Base-by-base conservation (phyloP, 2,888 invertebrate genomes). In the Myathropa florea region DNA sequence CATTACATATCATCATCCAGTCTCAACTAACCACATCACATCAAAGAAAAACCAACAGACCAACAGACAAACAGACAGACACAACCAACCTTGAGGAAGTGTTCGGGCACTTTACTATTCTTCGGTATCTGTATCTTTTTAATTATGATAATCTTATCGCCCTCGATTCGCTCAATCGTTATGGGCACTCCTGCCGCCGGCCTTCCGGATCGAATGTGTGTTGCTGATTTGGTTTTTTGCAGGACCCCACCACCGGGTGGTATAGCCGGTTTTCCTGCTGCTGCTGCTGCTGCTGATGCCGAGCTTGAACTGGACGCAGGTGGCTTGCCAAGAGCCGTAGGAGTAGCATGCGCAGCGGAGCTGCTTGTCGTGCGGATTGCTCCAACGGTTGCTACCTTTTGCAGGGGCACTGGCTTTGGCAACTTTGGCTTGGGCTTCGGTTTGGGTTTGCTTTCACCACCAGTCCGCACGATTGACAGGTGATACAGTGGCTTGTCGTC, bases 101-200 rank as follows among this genome's bases (percentile, higher is more conserved):
- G 90, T 57, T 91, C 92, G 89, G 92, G 92, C 83, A 92, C 89
- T 92, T 92, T 92, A 88, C 92, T 91, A 89, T 92, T 92, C 89
- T 93, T 92, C 71, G 92, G 93, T 73, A 92, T 90, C 59, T 91
- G 90, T 79, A 93, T 91, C 89, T 92, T 92, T 89, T 93, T 92
- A 77, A 93, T 93, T 68, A 93, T 92, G 33, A 93, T 92, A 60
- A 93, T 93, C 89, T 93, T 93, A 89, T 93, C 93, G 77, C 93
- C 93, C 89, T 92, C 93, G 89, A 93, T 92, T 87, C 90, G 92
- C 75, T 93, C 92, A 73, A 93, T 92, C 4, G 92, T 93, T 79
- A 93, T 92, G 18, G 92, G 92, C 36, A 92, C 92, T 4, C 92
- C 92, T 0, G 89, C 81, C 78, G 89, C 89, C 0, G 91, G 92